Conservation (phyloP, 1,140 invertebrate genomes). For the Drosophila melanica region DNA sequence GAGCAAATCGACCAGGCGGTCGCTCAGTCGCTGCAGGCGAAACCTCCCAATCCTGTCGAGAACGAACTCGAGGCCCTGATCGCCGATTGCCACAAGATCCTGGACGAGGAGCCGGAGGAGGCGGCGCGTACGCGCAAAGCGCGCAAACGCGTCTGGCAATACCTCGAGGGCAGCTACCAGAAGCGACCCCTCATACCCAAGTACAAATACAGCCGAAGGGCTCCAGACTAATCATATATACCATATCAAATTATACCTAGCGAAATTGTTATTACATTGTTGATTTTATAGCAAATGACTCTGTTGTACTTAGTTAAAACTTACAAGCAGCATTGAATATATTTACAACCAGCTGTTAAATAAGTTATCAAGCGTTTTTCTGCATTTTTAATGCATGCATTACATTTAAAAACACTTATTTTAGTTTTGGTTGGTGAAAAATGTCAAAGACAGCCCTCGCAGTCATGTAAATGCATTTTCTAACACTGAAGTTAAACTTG, state of each 20-base stretch:
- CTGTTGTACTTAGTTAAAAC: background rate
- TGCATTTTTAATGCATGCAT: too few relatives aligned
- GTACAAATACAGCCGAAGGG: conserved; percentile 28
- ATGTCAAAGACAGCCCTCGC: too few relatives aligned
- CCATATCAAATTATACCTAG: background rate
- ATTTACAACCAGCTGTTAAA: background rate
- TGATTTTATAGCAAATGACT: background rate
- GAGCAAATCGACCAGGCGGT: conserved; percentile 31
- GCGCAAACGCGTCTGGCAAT: conserved; percentile 42
- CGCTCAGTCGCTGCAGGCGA: background rate
- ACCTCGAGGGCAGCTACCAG: conserved; percentile 38
- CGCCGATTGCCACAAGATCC: conserved; percentile 35
- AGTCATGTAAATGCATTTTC: background rate
- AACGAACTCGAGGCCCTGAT: conserved; percentile 25
- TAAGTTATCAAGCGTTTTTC: background rate
- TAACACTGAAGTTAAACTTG: background rate
- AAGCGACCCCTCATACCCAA: conserved; percentile 37
- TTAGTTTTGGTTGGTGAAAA: too few relatives aligned
- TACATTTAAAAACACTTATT: too few relatives aligned
- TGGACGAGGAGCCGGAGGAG: conserved; percentile 39
- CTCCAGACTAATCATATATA: background rate
- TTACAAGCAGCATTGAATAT: background rate
- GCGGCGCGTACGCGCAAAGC: conserved; percentile 15
- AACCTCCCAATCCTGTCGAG: background rate
- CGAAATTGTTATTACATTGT: background rate